Conservation (phyloP, 2,797 vertebrate genomes). For the Darevskia mixta region DNA sequence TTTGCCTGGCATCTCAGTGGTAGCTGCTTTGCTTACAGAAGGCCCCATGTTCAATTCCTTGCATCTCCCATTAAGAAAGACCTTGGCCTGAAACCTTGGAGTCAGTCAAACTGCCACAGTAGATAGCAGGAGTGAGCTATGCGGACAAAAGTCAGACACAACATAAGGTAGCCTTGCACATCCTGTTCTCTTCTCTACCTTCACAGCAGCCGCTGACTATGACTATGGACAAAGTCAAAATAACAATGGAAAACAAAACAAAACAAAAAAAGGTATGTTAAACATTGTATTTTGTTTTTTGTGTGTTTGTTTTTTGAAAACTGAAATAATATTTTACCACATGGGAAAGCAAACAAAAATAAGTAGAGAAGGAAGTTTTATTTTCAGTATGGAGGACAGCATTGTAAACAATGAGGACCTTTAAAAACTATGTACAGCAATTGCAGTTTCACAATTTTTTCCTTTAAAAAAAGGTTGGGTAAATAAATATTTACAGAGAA, state of each 20-base stretch:
- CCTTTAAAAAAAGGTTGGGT: slow-evolving; percentile 59
- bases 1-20: background rate
- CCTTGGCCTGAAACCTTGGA: background rate
- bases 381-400: slow-evolving; percentile 69
- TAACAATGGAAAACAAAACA: slow-evolving; percentile 27
- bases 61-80: background rate
- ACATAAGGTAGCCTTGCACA: background rate
- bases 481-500: slow-evolving; percentile 76
- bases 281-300: slow-evolving; percentile 52
- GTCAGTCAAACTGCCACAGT: background rate
- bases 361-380: slow-evolving; percentile 72
- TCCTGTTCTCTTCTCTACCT: slow-evolving; percentile 47
- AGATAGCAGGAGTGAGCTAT: background rate
- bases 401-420: slow-evolving; percentile 71
- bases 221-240: slow-evolving; percentile 36
- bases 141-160: background rate
- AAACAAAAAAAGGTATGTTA: slow-evolving; percentile 32
- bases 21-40: background rate
- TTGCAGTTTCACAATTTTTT: slow-evolving; percentile 56
- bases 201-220: slow-evolving; percentile 35
- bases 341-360: slow-evolving; percentile 70
- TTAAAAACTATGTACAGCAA: slow-evolving; percentile 75
- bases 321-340: slow-evolving; percentile 59
- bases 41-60: background rate
- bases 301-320: slow-evolving; percentile 22